Percentiles rank a stretch among this genome's conserved stretches.
Conservation (phyloP, 2,113 vertebrate species). For the Gambusia holbrooki region DNA sequence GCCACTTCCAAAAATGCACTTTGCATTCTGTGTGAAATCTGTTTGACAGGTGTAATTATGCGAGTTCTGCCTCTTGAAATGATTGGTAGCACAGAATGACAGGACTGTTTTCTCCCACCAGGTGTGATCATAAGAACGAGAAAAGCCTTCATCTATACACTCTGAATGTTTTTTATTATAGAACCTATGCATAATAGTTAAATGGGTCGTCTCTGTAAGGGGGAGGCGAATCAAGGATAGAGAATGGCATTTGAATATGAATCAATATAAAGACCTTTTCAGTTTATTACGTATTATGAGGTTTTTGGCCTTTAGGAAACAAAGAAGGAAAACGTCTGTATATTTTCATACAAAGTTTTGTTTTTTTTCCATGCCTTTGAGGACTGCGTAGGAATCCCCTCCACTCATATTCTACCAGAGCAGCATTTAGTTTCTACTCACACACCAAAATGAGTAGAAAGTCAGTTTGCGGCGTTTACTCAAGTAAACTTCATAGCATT, state of each 20-base stretch:
- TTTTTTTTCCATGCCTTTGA: too few species aligned
- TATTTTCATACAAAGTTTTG: background rate
- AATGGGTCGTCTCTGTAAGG: background rate
- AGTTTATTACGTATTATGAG: background rate
- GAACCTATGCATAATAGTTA: background rate
- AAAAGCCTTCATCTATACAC: background rate
- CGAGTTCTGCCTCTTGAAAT: slow-evolving; percentile 25
- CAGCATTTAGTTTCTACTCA: too few species aligned
- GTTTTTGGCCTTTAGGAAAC: background rate
- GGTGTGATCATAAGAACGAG: slow-evolving; percentile 9
- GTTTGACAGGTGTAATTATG: slow-evolving; percentile 20
- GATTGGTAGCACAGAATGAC: slow-evolving; percentile 1
- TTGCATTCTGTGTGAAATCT: slow-evolving; percentile 19
- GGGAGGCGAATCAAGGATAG: background rate
- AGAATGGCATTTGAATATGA: background rate
- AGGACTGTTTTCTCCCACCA: slow-evolving; percentile 9
- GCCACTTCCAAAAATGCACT: slow-evolving; percentile 6
- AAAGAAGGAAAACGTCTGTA: background rate
- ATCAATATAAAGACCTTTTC: background rate
- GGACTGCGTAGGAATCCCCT: too few species aligned
- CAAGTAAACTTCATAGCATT: too few species aligned
- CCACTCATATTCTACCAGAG: too few species aligned
- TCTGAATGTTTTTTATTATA: background rate
- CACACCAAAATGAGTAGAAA: too few species aligned
- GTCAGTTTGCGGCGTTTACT: too few species aligned